Evolutionary conservation across 2,888 invertebrate genomes (phyloP), one percentile per base, ranked within the genome.

Genomic region (Campaea margaritaria): DNA sequence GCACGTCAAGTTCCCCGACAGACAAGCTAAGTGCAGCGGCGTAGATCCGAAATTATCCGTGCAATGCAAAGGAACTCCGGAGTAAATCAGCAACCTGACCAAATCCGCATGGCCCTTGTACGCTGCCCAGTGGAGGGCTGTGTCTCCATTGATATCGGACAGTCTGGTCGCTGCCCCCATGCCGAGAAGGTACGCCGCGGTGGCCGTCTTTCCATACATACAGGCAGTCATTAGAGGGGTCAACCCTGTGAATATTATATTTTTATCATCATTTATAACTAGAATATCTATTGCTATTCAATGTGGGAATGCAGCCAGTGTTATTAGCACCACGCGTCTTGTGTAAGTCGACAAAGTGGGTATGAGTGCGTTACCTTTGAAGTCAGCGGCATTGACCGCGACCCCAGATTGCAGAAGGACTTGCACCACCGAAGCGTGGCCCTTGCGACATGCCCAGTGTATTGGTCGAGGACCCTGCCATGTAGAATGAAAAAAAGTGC

Each of bases 371-470:
- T n/a, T 61, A 79, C 96, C 96, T 91, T 98, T 98, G 74, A 97
- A 97, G 82, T 98, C 98, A 0, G 96, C 96, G 1, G 96, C 96
- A 80, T 98, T 98, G 0, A 98, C 97, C 2, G 96, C 96, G 0
- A 98, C 97, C 7, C 97, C 97, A 0, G 96, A 96, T 90, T 97
- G 94, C 38, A 95, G 79, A 15, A 95, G 81, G 0, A 95, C 93
- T 89, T 98, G 98, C 5, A 97, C 97, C 14, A 98, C 95, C 0
- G 97, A 96, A 0, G 97, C 96, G 79, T 98, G 97, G 0, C 98
- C 98, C 83, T 98, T 97, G 39, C 98, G 94, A 78, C 97, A 97
- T 0, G 98, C 98, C 98, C 98, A 98, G 81, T 98, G 98, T 65
- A 98, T 97, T 0, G 98, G 98, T 27, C 96, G 93, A 0, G 97